These are phyloP conservation scores for Rhopalosiphum nymphaeae DNA, from an alignment of 2,888 invertebrate genomes.

Conservation along the genomic window DNA sequence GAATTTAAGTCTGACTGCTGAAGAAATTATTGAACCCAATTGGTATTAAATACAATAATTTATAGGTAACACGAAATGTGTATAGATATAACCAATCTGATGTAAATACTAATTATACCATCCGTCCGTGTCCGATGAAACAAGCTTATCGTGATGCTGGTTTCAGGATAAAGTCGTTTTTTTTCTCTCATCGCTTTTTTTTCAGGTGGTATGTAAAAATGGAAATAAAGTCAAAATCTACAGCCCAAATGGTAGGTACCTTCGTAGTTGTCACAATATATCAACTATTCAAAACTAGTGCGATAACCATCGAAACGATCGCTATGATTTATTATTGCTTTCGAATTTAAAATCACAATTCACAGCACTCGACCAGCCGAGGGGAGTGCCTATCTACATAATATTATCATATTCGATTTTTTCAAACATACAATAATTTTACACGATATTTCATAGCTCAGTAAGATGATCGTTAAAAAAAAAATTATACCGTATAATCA, in stretches of 20 bases:
- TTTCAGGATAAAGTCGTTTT: not conserved
- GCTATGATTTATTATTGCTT: not conserved
- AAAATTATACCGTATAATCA: no score
- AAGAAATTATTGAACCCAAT: not conserved
- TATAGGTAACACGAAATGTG: not conserved
- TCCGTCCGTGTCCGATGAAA: not conserved
- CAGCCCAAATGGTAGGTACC: not conserved
- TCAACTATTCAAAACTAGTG: not conserved
- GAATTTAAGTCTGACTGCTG: not conserved
- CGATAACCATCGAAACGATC: not conserved
- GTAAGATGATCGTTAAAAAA: not conserved
- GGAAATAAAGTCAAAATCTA: not conserved
- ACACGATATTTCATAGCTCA: not conserved
- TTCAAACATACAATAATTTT: not conserved
- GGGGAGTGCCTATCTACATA: not conserved
- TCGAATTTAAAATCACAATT: not conserved
- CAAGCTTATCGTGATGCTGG: not conserved
- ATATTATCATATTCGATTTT: not conserved
- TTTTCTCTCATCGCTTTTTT: not conserved
- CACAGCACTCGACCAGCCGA: not conserved
- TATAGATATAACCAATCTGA: not conserved
- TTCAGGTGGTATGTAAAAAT: not conserved
- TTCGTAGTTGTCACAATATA: not conserved
- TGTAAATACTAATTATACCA: not conserved
- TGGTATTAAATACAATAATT: not conserved